Percentiles rank a stretch among this genome's conserved stretches.
Evolutionary conservation across 2,113 vertebrate genomes (phyloP).

Genomic region (Motacilla alba): DNA sequence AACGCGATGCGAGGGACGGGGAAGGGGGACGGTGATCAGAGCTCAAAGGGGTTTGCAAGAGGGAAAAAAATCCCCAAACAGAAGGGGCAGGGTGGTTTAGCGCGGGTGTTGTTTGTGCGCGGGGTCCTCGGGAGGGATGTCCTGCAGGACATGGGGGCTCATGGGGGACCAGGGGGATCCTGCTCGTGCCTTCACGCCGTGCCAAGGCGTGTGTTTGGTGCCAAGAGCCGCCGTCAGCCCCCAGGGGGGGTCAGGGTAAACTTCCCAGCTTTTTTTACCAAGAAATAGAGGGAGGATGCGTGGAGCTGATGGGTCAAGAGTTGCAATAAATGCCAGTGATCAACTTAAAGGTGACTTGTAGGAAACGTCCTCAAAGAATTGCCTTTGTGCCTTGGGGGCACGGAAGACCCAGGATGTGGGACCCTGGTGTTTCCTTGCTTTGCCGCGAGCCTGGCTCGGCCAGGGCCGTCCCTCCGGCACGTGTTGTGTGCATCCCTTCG

Average conservation of each 20-base stretch:
- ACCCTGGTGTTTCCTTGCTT: neutral
- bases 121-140: neutral
- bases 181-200: neutral
- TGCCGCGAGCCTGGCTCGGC: neutral
- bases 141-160: neutral
- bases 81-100: neutral
- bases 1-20: neutral
- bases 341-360: neutral
- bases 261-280: neutral
- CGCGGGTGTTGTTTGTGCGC: neutral
- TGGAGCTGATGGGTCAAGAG: neutral
- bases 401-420: neutral
- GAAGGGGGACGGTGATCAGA: neutral
- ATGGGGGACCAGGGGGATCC: neutral
- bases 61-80: too few species aligned
- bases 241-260: too few species aligned
- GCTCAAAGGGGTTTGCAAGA: too few species aligned
- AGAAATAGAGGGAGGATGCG: rapidly evolving
- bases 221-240: neutral
- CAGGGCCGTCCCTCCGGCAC: neutral
- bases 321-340: neutral
- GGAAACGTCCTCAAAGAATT: neutral
- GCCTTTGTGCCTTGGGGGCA: too few species aligned
- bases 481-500: rapidly evolving
- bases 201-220: rapidly evolving